Percentiles rank a stretch among this genome's conserved stretches.
phyloP scores from a whole-genome alignment of 2,113 vertebrate species.

The Panthera uncia region DNA sequence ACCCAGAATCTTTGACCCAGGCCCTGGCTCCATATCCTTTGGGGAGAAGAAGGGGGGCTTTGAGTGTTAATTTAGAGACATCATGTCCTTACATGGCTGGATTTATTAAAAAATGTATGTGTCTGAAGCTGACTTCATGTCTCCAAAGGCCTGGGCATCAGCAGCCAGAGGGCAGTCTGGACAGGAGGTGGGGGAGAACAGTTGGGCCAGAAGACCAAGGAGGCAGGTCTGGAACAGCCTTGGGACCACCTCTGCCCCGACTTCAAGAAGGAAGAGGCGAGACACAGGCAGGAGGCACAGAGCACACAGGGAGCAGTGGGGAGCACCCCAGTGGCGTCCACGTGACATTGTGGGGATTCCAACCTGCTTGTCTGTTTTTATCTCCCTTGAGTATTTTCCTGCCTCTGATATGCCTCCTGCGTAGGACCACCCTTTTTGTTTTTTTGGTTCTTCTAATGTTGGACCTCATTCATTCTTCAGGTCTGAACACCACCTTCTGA shows the following conservation, averaged over 20 bases:
- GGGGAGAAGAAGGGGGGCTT: neutral
- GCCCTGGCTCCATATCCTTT: neutral
- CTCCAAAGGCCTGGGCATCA: neutral
- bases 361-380: rapidly evolving
- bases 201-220: neutral
- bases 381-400: neutral
- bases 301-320: neutral
- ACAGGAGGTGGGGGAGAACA: neutral
- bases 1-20: neutral
- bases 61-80: neutral
- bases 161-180: neutral
- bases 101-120: neutral
- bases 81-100: conserved; percentile 51
- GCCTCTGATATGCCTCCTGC: neutral
- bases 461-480: neutral
- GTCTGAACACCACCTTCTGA: neutral
- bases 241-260: neutral
- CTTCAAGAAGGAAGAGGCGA: neutral
- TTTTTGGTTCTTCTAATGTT: neutral
- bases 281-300: neutral
- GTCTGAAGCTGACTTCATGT: neutral
- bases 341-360: neutral
- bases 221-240: neutral
- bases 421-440: neutral
- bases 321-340: rapidly evolving